Evolutionary conservation across 1,140 invertebrate species (phyloP).

Genomic region (Proctacanthus coquilletti): DNA sequence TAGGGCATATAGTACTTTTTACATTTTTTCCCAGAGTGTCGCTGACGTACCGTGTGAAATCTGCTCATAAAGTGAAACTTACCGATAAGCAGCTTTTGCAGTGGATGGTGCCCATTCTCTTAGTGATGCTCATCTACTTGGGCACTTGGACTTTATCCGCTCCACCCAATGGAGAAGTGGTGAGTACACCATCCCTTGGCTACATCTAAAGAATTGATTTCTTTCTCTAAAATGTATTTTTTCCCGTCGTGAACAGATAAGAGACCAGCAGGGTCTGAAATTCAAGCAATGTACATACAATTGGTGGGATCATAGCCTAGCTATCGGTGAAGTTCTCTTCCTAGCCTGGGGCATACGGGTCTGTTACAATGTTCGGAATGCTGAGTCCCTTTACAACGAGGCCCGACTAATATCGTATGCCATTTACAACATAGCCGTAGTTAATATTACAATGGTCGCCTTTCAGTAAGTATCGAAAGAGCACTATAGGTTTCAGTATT

Average conservation of each 20-base stretch:
- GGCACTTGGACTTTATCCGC: constrained; percentile 77
- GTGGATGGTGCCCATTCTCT: constrained; percentile 77
- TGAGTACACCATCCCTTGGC: too few relatives aligned
- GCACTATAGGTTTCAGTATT: too few relatives aligned
- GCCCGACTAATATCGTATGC: constrained; percentile 81
- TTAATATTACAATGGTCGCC: constrained; percentile 78
- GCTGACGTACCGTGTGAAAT: constrained; percentile 84
- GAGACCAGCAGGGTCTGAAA: constrained; percentile 53
- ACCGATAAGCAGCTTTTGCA: constrained; percentile 82
- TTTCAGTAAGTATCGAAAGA: constrained; percentile 61
- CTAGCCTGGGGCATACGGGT: constrained; percentile 80
- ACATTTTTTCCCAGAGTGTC: constrained; percentile 52
- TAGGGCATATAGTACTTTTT: too few relatives aligned
- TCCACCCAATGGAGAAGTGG: constrained; percentile 56
- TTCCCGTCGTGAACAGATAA: constrained; percentile 40
- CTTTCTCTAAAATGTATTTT: too few relatives aligned
- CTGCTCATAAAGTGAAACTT: constrained; percentile 79
- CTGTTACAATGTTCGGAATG: constrained; percentile 79
- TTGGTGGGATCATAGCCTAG: constrained; percentile 84
- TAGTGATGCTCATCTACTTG: constrained; percentile 77
- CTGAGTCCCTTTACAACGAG: constrained; percentile 84
- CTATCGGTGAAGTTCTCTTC: constrained; percentile 76
- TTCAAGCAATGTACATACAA: constrained; percentile 82
- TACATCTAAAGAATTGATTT: too few relatives aligned
- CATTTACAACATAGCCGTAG: constrained; percentile 84